These are phyloP conservation scores for Sclerurus mexicanus DNA, from an alignment of 2,113 vertebrate species.

Conservation along the genomic window DNA sequence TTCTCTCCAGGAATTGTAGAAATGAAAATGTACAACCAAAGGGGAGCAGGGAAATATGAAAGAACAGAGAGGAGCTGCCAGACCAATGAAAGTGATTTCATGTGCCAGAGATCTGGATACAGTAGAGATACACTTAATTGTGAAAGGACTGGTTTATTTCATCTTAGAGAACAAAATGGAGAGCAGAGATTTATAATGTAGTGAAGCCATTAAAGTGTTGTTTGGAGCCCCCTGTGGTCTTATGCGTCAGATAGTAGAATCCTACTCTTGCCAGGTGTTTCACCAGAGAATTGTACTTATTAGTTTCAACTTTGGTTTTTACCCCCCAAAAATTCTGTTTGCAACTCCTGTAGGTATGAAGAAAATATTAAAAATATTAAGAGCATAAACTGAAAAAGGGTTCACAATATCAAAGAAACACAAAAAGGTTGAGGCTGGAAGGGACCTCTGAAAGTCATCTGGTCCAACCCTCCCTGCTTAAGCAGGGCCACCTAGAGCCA, in stretches of 20 bases:
- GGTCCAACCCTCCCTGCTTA: neutral
- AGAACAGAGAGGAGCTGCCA: neutral
- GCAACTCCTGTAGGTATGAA: neutral
- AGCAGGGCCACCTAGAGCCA: rapidly evolving
- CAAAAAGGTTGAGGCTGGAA: neutral
- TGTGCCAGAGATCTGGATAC: neutral
- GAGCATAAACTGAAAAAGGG: neutral
- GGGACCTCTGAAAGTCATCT: neutral
- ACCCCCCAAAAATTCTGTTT: neutral
- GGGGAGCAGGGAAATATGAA: neutral
- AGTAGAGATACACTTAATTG: neutral
- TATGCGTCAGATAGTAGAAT: neutral
- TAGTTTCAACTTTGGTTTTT: neutral
- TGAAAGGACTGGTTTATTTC: neutral
- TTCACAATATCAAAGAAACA: neutral
- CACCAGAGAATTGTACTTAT: neutral
- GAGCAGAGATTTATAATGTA: neutral
- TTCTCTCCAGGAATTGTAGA: neutral
- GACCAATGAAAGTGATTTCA: neutral
- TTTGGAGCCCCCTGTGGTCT: neutral
- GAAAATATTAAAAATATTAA: neutral
- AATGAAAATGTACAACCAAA: neutral
- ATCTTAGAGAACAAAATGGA: neutral
- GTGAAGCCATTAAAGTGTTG: neutral
- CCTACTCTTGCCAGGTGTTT: neutral